Evolutionary conservation across 2,113 vertebrate species (phyloP).

Genomic region (Dipodomys stephensi): DNA sequence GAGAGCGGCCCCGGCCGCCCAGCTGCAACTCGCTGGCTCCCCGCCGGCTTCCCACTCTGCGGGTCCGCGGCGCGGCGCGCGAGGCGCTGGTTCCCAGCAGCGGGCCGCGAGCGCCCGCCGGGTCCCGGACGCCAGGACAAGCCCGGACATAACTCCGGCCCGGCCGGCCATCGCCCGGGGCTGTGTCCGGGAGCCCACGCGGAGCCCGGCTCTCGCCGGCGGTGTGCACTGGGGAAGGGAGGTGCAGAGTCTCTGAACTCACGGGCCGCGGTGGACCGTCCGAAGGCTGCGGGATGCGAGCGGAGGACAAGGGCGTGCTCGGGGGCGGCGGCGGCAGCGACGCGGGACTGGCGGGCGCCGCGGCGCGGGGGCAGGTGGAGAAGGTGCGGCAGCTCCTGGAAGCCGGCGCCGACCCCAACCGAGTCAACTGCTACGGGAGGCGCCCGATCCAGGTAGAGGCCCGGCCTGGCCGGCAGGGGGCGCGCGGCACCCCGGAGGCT

Average conservation of each 20-base stretch:
- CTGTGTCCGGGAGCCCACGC: background rate
- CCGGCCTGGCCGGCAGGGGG: constrained; percentile 72
- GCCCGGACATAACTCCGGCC: background rate
- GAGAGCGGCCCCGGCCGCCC: background rate
- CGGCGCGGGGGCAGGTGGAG: constrained; percentile 87
- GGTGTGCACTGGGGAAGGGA: background rate
- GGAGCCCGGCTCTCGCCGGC: background rate
- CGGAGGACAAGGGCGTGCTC: constrained; percentile 60
- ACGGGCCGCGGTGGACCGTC: background rate
- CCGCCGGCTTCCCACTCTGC: background rate
- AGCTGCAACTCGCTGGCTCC: background rate
- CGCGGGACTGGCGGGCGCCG: constrained; percentile 85
- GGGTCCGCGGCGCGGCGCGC: background rate
- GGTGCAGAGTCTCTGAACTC: background rate
- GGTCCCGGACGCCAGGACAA: background rate
- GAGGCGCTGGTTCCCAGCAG: background rate
- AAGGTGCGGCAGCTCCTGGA: constrained; percentile 84
- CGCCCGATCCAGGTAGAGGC: constrained; percentile 91
- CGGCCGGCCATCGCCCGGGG: background rate
- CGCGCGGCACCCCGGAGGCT: background rate
- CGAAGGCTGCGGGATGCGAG: constrained; percentile 43
- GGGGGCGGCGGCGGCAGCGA: background rate
- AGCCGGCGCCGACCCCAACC: constrained; percentile 86
- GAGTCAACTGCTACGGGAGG: constrained; percentile 86
- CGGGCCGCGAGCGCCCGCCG: background rate